These are phyloP conservation scores for Poecilia gillii DNA, from an alignment of 2,797 vertebrate genomes.

Conservation along the genomic window DNA sequence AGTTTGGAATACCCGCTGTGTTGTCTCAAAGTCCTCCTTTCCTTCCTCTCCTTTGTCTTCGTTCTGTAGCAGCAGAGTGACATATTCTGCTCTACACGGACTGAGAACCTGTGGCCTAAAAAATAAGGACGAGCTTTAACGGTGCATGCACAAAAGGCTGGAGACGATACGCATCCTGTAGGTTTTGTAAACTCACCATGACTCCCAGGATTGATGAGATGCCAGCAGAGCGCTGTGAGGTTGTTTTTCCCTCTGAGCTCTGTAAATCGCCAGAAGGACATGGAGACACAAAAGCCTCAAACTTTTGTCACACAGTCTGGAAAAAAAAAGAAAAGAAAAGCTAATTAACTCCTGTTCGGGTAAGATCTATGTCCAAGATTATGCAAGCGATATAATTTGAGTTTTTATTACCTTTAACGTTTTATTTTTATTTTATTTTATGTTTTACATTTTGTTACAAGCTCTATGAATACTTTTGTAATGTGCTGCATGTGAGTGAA, in stretches of 20 bases:
- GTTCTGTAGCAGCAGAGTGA: slow-evolving; percentile 53
- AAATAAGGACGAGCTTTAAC: background rate
- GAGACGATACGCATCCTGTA: background rate
- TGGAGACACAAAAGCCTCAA: slow-evolving; percentile 67
- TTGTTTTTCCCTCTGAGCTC: slow-evolving; percentile 72
- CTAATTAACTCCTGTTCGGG: background rate
- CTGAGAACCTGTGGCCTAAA: slow-evolving; percentile 65
- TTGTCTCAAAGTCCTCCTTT: slow-evolving; percentile 17
- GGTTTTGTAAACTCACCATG: slow-evolving; percentile 68
- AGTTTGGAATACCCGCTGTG: slow-evolving; percentile 62
- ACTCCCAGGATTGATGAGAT: slow-evolving; percentile 79
- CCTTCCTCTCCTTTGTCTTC: slow-evolving; percentile 34
- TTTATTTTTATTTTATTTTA: background rate
- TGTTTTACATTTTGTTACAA: background rate
- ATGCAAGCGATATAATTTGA: background rate
- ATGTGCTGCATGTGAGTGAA: background rate
- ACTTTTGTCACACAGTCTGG: slow-evolving; percentile 57
- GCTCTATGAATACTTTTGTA: background rate
- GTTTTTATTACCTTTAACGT: background rate
- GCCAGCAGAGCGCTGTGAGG: slow-evolving; percentile 74
- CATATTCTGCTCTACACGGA: slow-evolving; percentile 57
- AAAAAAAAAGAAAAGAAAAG: slow-evolving; percentile 13
- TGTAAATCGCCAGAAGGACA: slow-evolving; percentile 71
- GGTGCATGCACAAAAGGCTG: background rate
- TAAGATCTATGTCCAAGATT: background rate